Evolutionary conservation across 2,888 invertebrate species (phyloP), one percentile per base, ranked within the genome.

Genomic region (Lycaena phlaeas): DNA sequence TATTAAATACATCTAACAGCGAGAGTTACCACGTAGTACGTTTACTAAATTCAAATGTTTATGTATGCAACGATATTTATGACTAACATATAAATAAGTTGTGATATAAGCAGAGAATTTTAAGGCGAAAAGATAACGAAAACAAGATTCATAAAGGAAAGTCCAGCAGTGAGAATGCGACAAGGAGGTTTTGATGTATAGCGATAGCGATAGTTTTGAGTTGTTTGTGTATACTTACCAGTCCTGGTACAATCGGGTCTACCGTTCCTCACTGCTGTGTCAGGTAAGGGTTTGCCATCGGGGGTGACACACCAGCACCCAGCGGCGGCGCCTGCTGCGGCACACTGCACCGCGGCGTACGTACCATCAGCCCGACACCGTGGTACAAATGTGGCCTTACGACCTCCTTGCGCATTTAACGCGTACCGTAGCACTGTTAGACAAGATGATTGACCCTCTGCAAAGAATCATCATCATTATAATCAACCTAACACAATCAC

Each of bases 231-330:
- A 18, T 14, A 43, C 75, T 76, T 44, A 82, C 84, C 84, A 38
- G 75, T 70, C 36, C 64, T 73, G 3, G 76, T 86, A 65, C 94
- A 94, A 53, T 89, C 89, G 29, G 94, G 91, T 56, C 88, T 86
- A 40, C 88, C 87, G 54, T 89, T 88, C 48, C 89, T 87, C 7
- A 91, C 89, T 3, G 93, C 90, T 3, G 94, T 94, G 56, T 93
- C 92, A 6, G 92, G 89, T 39, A 96, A 86, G 1, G 94, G 95
- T 52, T 89, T 89, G 27, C 97, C 97, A 52, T 91, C 89, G 9
- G 90, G 88, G 1, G 93, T 93, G 45, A 95, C 96, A 68, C 97
- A 97, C 96, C 96, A 96, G 79, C 96, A 97, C 62, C 88, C 89
- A 1, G 93, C 90, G 4, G 92, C 90, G 41, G 89, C 89, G 3